Evolutionary conservation across 2,888 invertebrate genomes (phyloP).

Genomic region (Adelognathus sp.): DNA sequence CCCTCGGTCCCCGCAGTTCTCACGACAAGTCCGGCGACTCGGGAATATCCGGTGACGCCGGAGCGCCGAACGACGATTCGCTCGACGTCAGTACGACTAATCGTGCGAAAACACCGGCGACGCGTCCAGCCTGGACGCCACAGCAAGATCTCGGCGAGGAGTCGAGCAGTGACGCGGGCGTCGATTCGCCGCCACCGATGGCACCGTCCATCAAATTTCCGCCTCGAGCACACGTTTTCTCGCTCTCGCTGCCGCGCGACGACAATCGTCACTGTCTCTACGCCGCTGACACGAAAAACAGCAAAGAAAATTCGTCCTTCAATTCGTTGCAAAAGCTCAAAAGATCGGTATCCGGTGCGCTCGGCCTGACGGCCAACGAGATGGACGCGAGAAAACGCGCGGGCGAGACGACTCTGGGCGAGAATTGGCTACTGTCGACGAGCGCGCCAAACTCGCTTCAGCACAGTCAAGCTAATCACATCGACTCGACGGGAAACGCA

Average conservation of each 20-base stretch:
- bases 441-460: slow-evolving; percentile 91
- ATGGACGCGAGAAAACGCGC: slow-evolving; percentile 80
- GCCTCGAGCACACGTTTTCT: slow-evolving; percentile 86
- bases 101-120: slow-evolving; percentile 62
- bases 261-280: slow-evolving; percentile 77
- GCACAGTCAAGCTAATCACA: slow-evolving; percentile 81
- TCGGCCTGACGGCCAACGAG: slow-evolving; percentile 83
- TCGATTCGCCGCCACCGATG: slow-evolving; percentile 75
- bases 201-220: slow-evolving; percentile 78
- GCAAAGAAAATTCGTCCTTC: slow-evolving; percentile 82
- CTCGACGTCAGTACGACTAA: slow-evolving; percentile 69
- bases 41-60: slow-evolving; percentile 91
- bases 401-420: slow-evolving; percentile 81
- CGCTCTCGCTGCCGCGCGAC: slow-evolving; percentile 89
- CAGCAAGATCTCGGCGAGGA: slow-evolving; percentile 92
- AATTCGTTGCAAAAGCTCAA: slow-evolving; percentile 88
- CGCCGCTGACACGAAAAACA: slow-evolving; percentile 80
- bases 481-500: slow-evolving; percentile 36
- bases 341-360: slow-evolving; percentile 86
- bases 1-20: slow-evolving; percentile 82
- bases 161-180: slow-evolving; percentile 77
- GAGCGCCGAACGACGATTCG: slow-evolving; percentile 81
- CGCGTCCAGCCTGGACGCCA: slow-evolving; percentile 88
- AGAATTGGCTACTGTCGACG: slow-evolving; percentile 92
- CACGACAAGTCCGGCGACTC: slow-evolving; percentile 92